A percentile compares a stretch with the other conserved stretches of the same genome.
phyloP scores from a whole-genome alignment of 2,113 vertebrate species.

The Acanthochromis polyacanthus region DNA sequence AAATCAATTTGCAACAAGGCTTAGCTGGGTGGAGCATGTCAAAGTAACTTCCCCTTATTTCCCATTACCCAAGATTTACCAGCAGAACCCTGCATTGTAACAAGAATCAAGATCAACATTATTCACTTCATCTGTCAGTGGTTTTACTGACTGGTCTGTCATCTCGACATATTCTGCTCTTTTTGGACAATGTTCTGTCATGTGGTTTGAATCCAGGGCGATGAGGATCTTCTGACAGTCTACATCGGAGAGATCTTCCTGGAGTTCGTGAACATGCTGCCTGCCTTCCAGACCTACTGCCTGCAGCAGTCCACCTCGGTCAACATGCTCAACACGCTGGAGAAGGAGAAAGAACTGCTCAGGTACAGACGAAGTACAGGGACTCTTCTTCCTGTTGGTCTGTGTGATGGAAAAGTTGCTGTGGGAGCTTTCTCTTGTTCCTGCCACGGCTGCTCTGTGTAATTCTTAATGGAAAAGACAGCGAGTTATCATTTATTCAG shows the following conservation, averaged over 20 bases:
- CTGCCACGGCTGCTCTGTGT: slow-evolving; percentile 50
- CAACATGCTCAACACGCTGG: slow-evolving; percentile 91
- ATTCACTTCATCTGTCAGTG: too few relatives aligned
- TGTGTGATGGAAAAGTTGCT: slow-evolving; percentile 25
- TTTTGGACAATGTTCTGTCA: too few relatives aligned
- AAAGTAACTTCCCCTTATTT: too few relatives aligned
- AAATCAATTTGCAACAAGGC: too few relatives aligned
- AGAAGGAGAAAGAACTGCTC: slow-evolving; percentile 95
- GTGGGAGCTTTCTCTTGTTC: slow-evolving; percentile 49
- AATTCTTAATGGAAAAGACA: slow-evolving; percentile 70
- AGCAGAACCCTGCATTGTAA: too few relatives aligned
- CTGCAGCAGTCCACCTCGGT: slow-evolving; percentile 92
- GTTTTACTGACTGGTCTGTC: too few relatives aligned
- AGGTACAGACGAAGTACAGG: slow-evolving; percentile 78
- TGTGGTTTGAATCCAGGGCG: slow-evolving; percentile 83
- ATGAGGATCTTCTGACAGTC: slow-evolving; percentile 90
- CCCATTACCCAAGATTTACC: too few relatives aligned
- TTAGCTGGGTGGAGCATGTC: too few relatives aligned
- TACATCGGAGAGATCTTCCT: slow-evolving; percentile 94
- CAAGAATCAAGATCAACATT: too few relatives aligned
- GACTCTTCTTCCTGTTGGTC: not conserved
- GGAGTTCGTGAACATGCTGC: slow-evolving; percentile 95
- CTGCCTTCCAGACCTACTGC: slow-evolving; percentile 96
- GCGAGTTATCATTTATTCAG: slow-evolving; percentile 76
- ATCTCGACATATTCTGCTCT: too few relatives aligned